These are phyloP conservation scores for Clusia tigrina DNA, from an alignment of 2,888 invertebrate genomes.

Conservation along the genomic window DNA sequence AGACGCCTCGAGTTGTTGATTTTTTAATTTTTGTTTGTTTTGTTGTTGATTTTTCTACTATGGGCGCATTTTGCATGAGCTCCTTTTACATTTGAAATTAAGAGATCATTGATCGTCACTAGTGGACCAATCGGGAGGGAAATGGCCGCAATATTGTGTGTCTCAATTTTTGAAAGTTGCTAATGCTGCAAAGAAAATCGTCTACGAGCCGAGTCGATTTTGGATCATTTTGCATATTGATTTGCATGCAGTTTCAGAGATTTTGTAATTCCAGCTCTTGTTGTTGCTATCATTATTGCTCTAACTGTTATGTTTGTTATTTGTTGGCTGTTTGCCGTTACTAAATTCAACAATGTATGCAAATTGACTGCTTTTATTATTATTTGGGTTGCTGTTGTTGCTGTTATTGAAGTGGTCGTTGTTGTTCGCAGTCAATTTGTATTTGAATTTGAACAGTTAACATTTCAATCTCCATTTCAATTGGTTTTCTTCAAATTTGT, in stretches of 20 bases:
- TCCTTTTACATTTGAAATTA: not conserved
- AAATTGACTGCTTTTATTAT: slow-evolving; percentile 3
- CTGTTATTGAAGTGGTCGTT: not conserved
- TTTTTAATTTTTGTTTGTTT: not conserved
- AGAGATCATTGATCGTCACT: slow-evolving; percentile 7
- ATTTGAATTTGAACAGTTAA: not conserved
- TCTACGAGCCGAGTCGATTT: not conserved
- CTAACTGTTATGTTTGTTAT: not conserved
- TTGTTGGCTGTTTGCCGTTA: not conserved
- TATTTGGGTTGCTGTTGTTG: slow-evolving; percentile 3
- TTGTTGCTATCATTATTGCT: not conserved
- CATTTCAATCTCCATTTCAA: not conserved
- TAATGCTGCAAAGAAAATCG: not conserved
- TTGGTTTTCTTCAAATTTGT: not conserved
- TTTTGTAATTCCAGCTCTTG: not conserved
- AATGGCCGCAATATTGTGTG: not conserved
- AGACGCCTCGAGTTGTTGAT: slow-evolving; percentile 3
- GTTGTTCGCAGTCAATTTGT: not conserved
- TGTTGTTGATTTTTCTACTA: too few species aligned
- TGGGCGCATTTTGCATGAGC: not conserved
- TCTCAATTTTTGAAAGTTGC: not conserved
- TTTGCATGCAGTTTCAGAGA: not conserved
- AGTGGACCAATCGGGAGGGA: not conserved
- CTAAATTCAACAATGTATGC: not conserved
- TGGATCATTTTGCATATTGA: not conserved